These are phyloP conservation scores for Harpalus rufipes DNA, from an alignment of 2,888 invertebrate genomes.

Conservation along the genomic window DNA sequence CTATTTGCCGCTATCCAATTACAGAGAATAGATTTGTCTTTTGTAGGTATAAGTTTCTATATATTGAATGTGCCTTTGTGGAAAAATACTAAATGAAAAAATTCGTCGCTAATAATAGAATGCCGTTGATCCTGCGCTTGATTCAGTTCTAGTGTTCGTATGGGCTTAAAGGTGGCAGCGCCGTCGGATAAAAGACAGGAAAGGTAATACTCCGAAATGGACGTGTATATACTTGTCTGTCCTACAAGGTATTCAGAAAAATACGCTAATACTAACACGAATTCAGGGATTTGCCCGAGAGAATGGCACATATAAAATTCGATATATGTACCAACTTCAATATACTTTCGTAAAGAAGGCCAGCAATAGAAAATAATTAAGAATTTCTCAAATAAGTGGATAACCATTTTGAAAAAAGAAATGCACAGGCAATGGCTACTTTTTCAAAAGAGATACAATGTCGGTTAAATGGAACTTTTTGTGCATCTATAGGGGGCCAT, in stretches of 20 bases:
- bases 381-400: neutral
- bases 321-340: too few relatives aligned
- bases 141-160: slow-evolving; percentile 18
- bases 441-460: too few relatives aligned
- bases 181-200: slow-evolving; percentile 28
- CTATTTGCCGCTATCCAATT: too few relatives aligned
- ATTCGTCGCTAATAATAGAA: slow-evolving; percentile 34
- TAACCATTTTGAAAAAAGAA: too few relatives aligned
- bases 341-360: neutral
- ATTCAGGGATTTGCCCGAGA: slow-evolving; percentile 23
- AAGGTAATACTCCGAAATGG: slow-evolving; percentile 36
- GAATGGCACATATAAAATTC: neutral
- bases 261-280: slow-evolving; percentile 8
- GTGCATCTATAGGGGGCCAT: too few relatives aligned
- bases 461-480: too few relatives aligned
- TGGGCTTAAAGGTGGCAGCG: slow-evolving; percentile 29
- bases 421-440: too few relatives aligned
- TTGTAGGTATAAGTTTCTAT: neutral
- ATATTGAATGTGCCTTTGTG: neutral
- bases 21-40: too few relatives aligned
- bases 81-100: slow-evolving; percentile 26
- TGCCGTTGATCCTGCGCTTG: neutral
- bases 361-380: neutral
- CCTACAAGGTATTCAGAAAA: slow-evolving; percentile 30
- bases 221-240: slow-evolving; percentile 10